Evolutionary conservation across 2,888 invertebrate genomes (phyloP).

Genomic region (Encarsia formosa): DNA sequence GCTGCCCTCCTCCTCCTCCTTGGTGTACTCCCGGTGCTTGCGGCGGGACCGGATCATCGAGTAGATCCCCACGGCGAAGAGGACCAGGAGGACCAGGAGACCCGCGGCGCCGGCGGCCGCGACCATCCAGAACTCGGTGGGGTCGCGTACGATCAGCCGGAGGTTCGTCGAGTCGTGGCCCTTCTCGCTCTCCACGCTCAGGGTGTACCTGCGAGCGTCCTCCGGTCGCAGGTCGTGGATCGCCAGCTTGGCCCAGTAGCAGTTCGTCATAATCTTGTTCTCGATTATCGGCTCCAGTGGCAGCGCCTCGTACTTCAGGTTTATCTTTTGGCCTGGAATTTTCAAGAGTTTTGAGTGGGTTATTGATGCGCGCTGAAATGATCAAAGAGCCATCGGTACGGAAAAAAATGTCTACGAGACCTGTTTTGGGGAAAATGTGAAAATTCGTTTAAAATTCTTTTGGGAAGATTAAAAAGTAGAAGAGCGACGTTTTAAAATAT

Average conservation of each 20-base stretch:
- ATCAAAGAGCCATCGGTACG: too few relatives aligned
- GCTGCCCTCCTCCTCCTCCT: constrained; percentile 43
- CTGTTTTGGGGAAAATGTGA: too few relatives aligned
- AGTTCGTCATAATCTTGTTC: constrained; percentile 54
- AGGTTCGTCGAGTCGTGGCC: constrained; percentile 63
- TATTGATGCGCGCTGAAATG: too few relatives aligned
- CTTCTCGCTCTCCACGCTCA: constrained; percentile 82
- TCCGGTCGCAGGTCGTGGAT: constrained; percentile 71
- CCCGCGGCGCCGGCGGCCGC: constrained; percentile 44
- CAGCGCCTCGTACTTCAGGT: constrained; percentile 47
- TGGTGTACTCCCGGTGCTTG: constrained; percentile 40
- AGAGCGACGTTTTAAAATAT: too few relatives aligned
- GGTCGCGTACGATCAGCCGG: constrained; percentile 43
- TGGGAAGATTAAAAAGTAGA: too few relatives aligned
- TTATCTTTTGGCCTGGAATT: constrained; percentile 42
- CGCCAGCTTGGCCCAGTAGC: constrained; percentile 78
- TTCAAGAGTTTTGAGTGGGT: too few relatives aligned
- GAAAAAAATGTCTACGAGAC: background rate
- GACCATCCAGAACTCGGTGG: constrained; percentile 45
- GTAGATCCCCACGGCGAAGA: constrained; percentile 41
- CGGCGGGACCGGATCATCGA: constrained; percentile 30
- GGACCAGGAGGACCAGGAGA: constrained; percentile 38
- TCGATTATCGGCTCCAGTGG: constrained; percentile 45
- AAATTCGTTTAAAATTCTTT: too few relatives aligned
- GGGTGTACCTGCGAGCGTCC: constrained; percentile 80